Evolutionary conservation across 1,140 invertebrate species (phyloP).

Genomic region (Aleiodes sp.): DNA sequence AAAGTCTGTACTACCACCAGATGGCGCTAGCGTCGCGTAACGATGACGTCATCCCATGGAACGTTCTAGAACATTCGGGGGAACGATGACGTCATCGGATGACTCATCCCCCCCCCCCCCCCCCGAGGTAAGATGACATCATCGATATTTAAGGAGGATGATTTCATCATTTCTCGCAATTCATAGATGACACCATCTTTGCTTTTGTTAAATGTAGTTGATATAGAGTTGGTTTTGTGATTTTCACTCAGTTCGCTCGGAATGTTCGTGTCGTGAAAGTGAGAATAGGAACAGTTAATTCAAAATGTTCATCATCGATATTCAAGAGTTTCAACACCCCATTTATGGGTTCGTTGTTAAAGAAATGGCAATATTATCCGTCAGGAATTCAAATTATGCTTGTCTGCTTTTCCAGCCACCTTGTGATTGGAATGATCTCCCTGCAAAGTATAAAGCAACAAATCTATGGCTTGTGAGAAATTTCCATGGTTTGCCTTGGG

Average conservation of each 20-base stretch:
- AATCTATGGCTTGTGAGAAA: background rate
- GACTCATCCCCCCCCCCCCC: too few species aligned
- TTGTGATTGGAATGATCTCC: background rate
- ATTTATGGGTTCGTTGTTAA: background rate
- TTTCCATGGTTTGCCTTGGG: background rate
- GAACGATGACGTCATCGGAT: too few species aligned
- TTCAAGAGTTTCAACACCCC: background rate
- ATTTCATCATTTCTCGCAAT: too few species aligned
- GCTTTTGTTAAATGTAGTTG: too few species aligned
- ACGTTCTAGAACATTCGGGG: too few species aligned
- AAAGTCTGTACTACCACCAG: background rate
- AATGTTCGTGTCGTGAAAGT: background rate
- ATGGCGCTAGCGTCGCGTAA: background rate
- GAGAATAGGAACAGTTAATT: too few species aligned
- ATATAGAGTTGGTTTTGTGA: too few species aligned
- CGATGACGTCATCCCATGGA: background rate
- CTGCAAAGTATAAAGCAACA: background rate
- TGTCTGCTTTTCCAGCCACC: background rate
- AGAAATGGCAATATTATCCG: background rate
- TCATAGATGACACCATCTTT: too few species aligned
- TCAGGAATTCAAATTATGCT: background rate
- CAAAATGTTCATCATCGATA: background rate
- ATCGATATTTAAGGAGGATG: too few species aligned
- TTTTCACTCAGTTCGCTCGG: background rate
- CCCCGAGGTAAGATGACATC: background rate